phyloP scores from a whole-genome alignment of 2,888 invertebrate genomes.

The Bhutanitis thaidina region DNA sequence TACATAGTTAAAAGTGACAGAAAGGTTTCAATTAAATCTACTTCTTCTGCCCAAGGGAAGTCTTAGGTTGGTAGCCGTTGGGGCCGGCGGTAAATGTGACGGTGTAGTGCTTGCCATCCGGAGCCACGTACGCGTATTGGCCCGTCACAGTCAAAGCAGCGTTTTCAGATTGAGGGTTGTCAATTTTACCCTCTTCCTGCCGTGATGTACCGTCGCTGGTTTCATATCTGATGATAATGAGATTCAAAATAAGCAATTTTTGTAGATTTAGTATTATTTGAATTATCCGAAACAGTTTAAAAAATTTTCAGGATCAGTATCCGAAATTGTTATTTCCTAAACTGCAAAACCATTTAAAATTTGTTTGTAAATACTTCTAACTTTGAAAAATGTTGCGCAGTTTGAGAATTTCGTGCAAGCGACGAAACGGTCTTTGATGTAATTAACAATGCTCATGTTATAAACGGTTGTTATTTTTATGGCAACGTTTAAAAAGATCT shows the following conservation, averaged over 20 bases:
- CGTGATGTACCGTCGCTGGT: constrained; percentile 84
- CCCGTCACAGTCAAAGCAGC: constrained; percentile 83
- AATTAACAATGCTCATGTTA: no score
- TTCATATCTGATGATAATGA: constrained; percentile 77
- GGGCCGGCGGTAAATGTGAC: constrained; percentile 82
- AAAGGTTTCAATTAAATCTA: constrained; percentile 10
- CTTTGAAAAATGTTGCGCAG: no score
- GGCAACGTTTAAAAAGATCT: no score
- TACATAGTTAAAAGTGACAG: constrained; percentile 11
- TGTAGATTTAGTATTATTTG: no score
- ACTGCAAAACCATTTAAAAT: no score
- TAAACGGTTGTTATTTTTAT: no score
- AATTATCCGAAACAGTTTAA: no score
- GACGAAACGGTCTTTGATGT: no score
- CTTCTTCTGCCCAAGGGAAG: constrained; percentile 65
- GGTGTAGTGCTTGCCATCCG: constrained; percentile 83
- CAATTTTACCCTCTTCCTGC: constrained; percentile 82
- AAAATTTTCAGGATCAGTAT: no score
- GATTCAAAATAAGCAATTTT: neutral
- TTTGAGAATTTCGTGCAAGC: no score
- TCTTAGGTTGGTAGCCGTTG: constrained; percentile 81
- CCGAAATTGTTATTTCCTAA: no score
- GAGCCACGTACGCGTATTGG: constrained; percentile 81
- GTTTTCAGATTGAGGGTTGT: constrained; percentile 82
- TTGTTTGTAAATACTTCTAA: no score